Evolutionary conservation across 2,797 vertebrate genomes (phyloP).

Genomic region (Anguilla megastoma): DNA sequence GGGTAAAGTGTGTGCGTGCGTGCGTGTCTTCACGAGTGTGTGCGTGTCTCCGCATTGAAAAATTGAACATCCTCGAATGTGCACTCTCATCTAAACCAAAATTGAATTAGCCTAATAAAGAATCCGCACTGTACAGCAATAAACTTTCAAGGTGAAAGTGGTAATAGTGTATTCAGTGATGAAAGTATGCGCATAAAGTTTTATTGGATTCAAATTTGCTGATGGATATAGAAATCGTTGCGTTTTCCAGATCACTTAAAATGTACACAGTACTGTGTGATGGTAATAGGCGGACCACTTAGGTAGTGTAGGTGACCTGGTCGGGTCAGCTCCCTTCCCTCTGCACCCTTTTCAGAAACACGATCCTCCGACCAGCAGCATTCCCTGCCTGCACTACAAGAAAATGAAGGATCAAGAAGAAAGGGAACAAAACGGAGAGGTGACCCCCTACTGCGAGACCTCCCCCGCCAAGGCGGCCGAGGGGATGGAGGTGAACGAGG

Average conservation of each 20-base stretch:
- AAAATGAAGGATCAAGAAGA: slow-evolving; percentile 97
- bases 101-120: neutral
- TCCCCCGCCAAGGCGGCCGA: slow-evolving; percentile 71
- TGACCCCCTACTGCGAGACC: slow-evolving; percentile 68
- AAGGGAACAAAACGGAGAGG: slow-evolving; percentile 84
- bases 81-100: neutral
- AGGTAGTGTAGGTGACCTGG: no score
- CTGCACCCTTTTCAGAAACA: slow-evolving; percentile 83
- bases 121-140: neutral
- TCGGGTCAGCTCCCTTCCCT: slow-evolving; percentile 7
- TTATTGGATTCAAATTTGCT: neutral
- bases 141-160: neutral
- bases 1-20: slow-evolving; percentile 73
- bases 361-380: slow-evolving; percentile 95
- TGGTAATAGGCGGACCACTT: no score
- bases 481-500: slow-evolving; percentile 57
- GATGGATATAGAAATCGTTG: no score
- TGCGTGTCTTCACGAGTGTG: neutral
- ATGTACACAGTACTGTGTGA: no score
- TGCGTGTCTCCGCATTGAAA: neutral
- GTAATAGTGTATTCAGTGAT: no score
- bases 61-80: neutral
- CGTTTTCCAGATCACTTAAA: no score
- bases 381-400: slow-evolving; percentile 97
- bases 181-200: neutral